phyloP scores from a whole-genome alignment of 2,797 vertebrate genomes.

The Typhlichthys subterraneus region DNA sequence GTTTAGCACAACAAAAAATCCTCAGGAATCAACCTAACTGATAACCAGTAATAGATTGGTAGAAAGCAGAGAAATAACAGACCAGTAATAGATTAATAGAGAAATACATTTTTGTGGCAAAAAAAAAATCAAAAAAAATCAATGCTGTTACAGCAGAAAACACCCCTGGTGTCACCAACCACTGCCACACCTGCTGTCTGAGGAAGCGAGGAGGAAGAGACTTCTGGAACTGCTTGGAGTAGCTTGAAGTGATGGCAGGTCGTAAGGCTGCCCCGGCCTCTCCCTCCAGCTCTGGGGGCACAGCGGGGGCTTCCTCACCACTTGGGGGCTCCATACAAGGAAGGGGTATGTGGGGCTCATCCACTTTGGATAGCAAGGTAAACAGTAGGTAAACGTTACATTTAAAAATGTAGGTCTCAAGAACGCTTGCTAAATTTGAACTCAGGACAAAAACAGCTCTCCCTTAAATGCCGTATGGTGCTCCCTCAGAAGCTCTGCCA shows the following conservation, averaged over 20 bases:
- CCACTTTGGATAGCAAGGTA: conserved; percentile 54
- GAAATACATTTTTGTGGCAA: no score
- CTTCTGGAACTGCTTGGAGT: conserved; percentile 99
- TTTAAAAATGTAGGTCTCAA: neutral
- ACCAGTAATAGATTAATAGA: no score
- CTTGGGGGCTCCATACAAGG: conserved; percentile 70
- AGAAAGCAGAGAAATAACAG: no score
- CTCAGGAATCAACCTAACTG: no score
- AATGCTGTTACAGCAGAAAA: neutral
- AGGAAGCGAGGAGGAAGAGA: conserved; percentile 96
- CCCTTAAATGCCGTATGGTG: no score
- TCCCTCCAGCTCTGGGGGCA: conserved; percentile 83
- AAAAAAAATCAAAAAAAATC: no score
- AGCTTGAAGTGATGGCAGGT: conserved; percentile 90
- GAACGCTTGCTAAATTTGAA: no score
- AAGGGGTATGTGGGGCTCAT: conserved; percentile 71
- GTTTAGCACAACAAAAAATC: no score
- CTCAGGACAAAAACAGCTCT: neutral
- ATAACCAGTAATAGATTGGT: no score
- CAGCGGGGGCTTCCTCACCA: conserved; percentile 67
- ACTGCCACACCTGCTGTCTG: conserved; percentile 88
- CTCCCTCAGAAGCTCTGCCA: no score
- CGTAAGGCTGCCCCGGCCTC: conserved; percentile 87
- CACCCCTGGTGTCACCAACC: neutral
- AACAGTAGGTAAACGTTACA: neutral